A percentile compares a stretch with the other conserved stretches of the same genome.
phyloP scores from a whole-genome alignment of 2,797 vertebrate species.

The Antennarius maculatus region DNA sequence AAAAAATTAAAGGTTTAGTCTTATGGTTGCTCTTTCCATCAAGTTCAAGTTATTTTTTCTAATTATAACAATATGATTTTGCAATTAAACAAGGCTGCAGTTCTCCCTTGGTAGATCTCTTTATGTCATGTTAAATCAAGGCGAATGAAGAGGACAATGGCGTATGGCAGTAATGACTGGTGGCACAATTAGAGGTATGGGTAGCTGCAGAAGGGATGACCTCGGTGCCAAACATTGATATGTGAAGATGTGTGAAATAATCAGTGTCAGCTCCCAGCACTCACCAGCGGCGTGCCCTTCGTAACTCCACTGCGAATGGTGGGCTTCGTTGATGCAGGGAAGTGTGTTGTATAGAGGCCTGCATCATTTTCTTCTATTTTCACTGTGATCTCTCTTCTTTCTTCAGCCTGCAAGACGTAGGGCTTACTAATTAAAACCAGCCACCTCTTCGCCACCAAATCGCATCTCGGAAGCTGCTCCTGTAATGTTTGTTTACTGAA shows the following conservation, averaged over 20 bases:
- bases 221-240: constrained; percentile 53
- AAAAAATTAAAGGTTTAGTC: constrained; percentile 35
- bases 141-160: constrained; percentile 2
- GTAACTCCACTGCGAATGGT: constrained; percentile 54
- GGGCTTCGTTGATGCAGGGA: constrained; percentile 31
- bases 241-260: constrained; percentile 56
- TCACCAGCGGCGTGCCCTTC: constrained; percentile 33
- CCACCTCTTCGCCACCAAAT: constrained; percentile 21
- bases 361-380: constrained; percentile 30
- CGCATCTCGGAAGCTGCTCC: constrained; percentile 31
- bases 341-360: constrained; percentile 28
- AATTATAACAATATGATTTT: constrained; percentile 20
- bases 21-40: constrained; percentile 6
- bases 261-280: constrained; percentile 32
- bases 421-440: constrained; percentile 57
- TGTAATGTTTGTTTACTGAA: constrained; percentile 52
- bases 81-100: constrained; percentile 4
- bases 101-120: constrained; percentile 1
- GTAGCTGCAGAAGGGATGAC: constrained; percentile 53
- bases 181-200: constrained; percentile 27
- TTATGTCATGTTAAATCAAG: constrained; percentile 25
- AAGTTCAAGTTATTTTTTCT: constrained; percentile 21
- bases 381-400: not conserved
- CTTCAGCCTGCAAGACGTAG: constrained; percentile 18
- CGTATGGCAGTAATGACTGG: constrained; percentile 28